phyloP scores from a whole-genome alignment of 2,888 invertebrate species.

The Ophion obscuratus region DNA sequence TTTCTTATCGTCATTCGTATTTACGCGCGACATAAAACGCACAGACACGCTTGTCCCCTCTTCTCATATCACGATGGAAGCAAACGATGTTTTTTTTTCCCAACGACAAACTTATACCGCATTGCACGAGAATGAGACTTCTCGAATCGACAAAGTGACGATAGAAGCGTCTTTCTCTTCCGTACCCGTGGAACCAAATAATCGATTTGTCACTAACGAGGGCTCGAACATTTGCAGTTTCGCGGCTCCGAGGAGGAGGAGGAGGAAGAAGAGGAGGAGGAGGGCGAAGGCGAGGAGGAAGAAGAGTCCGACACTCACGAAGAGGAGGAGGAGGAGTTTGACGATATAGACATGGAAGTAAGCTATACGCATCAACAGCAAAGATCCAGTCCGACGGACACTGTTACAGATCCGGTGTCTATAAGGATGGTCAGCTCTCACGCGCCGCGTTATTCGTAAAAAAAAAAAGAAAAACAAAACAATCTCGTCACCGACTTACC shows the following conservation, averaged over 20 bases:
- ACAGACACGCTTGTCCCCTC: neutral
- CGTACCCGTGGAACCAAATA: neutral
- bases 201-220: neutral
- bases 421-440: constrained; percentile 81
- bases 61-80: neutral
- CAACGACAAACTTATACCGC: neutral
- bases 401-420: constrained; percentile 80
- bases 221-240: constrained; percentile 68
- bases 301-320: constrained; percentile 83
- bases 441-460: constrained; percentile 70
- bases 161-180: neutral
- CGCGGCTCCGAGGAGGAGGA: constrained; percentile 80
- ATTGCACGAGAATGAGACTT: too few species aligned
- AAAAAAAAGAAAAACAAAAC: constrained; percentile 12
- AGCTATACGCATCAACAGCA: constrained; percentile 82
- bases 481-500: neutral
- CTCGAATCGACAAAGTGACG: too few species aligned
- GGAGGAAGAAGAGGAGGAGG: constrained; percentile 82
- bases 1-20: neutral
- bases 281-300: constrained; percentile 82
- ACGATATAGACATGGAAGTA: constrained; percentile 83
- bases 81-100: neutral
- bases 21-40: neutral
- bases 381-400: constrained; percentile 81
- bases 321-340: constrained; percentile 82